Evolutionary conservation across 2,113 vertebrate genomes (phyloP), one percentile per base, ranked within the genome.

Genomic region (Chionodraco myersi): DNA sequence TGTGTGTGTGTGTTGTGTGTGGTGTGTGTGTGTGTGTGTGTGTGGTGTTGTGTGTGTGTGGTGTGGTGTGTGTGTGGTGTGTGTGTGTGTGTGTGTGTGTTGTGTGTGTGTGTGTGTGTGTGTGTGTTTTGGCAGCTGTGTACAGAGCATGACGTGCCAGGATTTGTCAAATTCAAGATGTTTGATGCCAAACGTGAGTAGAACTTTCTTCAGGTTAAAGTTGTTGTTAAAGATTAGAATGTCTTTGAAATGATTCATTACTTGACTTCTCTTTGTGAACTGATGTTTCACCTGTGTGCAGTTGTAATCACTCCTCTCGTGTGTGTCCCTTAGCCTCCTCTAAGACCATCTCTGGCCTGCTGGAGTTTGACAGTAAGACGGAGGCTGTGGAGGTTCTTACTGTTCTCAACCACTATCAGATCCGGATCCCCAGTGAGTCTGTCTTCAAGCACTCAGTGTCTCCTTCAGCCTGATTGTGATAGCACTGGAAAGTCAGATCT

Each of bases 111-210:
- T 21, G 21, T 21, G 21, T 21, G 21, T 59, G 10, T 57, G 11
- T 79, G n/a, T 75, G 13, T 80, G 23, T 90, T 57, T 80, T 70
- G 36, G 49, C 95, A 99, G 98, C 94, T 99, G 83, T 99, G 98
- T 90, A 95, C 95, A 34, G 97, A 98, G 91, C 96, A 98, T 44
- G 95, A 97, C 69, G 96, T 98, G 81, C 96, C 97, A 18, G 95
- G 95, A 72, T 99, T 99, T 89, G 95, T 97, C 92, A 99, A 98
- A 92, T 98, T 97, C 90, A 99, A 99, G 95, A 96, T 97, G 85
- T 99, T 99, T 90, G 97, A 98, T 90, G 97, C 96, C 80, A 99
- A 98, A 96, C 97, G 98, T 99, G 93, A 98, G 97, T 94, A 58
- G 7, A 83, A 48, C 5, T 9, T 59, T 1, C 36, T 41, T 41